A percentile compares a stretch with the other conserved stretches of the same genome.
phyloP scores from a whole-genome alignment of 2,113 vertebrate species.

The Oceanodroma tethys region DNA sequence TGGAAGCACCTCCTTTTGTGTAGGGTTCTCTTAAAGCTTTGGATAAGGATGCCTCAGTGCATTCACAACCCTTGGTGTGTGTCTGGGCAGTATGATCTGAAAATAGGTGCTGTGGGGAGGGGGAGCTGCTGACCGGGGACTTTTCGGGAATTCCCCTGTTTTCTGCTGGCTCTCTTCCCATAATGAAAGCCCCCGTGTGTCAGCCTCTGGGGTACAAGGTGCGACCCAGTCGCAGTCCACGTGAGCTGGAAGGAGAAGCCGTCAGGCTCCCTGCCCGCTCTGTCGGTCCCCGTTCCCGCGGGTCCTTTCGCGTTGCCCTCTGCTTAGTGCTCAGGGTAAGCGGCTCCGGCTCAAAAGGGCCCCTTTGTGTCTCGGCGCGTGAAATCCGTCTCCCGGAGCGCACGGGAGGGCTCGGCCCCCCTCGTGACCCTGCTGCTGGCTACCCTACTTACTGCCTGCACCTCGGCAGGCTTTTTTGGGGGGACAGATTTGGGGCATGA shows the following conservation, averaged over 20 bases:
- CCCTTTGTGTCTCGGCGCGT: background rate
- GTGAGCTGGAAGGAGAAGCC: background rate
- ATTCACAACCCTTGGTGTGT: background rate
- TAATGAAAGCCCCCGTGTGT: background rate
- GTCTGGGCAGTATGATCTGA: background rate
- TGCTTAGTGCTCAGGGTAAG: background rate
- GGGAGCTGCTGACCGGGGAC: background rate
- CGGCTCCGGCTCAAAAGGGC: background rate
- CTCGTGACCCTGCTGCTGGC: slow-evolving; percentile 5
- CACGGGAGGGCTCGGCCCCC: background rate
- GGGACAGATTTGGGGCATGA: background rate
- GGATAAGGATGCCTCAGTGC: background rate
- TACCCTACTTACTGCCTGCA: background rate
- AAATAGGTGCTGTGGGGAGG: background rate
- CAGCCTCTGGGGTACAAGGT: background rate
- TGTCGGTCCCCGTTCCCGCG: accelerated
- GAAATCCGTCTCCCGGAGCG: background rate
- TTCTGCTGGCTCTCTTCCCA: background rate
- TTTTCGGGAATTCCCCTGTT: background rate
- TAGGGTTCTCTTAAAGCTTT: background rate
- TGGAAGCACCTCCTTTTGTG: background rate
- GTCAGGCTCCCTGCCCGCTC: background rate
- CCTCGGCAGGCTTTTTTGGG: background rate
- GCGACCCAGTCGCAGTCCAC: accelerated
- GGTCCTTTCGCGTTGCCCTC: background rate